These are phyloP conservation scores for Tichodroma muraria DNA, from an alignment of 2,113 vertebrate genomes.

Conservation along the genomic window DNA sequence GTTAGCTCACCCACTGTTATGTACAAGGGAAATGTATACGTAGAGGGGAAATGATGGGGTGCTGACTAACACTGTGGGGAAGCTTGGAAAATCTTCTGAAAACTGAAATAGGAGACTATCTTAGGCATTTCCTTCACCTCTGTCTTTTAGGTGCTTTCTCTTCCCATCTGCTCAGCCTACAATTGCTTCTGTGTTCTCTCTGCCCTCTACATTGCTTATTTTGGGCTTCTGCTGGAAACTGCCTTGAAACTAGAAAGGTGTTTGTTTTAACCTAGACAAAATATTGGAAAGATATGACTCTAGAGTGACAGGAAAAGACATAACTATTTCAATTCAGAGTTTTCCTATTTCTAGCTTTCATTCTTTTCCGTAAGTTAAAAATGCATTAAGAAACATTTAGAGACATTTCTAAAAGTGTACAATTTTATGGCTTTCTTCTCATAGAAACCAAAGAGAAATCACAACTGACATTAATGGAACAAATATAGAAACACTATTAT, in stretches of 20 bases:
- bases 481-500: not conserved
- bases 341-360: not conserved
- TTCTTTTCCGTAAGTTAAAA: not conserved
- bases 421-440: not conserved
- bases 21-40: too few species aligned
- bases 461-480: not conserved
- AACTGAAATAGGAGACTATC: conserved; percentile 63
- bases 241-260: not conserved
- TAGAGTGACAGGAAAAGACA: not conserved
- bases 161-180: conserved; percentile 18
- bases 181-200: conserved; percentile 34
- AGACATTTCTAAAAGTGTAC: not conserved
- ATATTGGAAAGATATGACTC: not conserved
- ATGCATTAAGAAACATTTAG: not conserved
- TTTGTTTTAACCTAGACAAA: conserved; percentile 30
- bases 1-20: conserved; percentile 39
- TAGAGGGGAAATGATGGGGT: conserved; percentile 65
- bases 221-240: conserved; percentile 27
- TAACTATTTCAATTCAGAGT: not conserved
- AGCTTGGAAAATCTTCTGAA: conserved; percentile 57
- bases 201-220: conserved; percentile 23
- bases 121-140: conserved; percentile 57
- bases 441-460: not conserved
- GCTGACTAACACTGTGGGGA: conserved; percentile 64
- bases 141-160: conserved; percentile 3